Base-by-base conservation (phyloP, 2,113 vertebrate genomes). In the Sapayoa aenigma region DNA sequence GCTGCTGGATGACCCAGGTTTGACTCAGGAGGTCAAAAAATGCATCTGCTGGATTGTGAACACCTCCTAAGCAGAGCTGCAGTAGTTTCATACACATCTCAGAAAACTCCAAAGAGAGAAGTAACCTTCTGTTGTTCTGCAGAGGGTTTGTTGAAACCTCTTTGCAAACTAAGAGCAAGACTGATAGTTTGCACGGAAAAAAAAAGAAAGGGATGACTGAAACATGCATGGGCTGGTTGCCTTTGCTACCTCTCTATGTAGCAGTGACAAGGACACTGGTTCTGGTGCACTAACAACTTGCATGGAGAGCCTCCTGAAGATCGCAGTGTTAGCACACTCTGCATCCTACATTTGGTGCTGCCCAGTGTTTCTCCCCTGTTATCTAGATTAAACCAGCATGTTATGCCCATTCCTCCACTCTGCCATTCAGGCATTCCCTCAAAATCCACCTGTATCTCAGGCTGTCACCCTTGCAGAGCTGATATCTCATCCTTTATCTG, bases 301-400 rank as follows among this genome's bases (percentile, higher is more conserved):
- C 53, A 56, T 6, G 23, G 25, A 69, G 68, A 30, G 11, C 12
- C 14, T 46, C 39, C 35, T 68, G 52, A 55, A 76, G 62, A 85
- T 35, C 12, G 58, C 44, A 59, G 1, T 0, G 1, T 24, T 1
- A 39, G 33, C 63, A 49, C 7, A 24, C n/a, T 15, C 24, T 71
- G 55, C 28, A 42, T 25, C 35, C 35, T 55, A 46, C 47, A 67
- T 15, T 42, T 53, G 66, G 25, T 28, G 27, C 74, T 59, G 77
- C 46, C 56, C 69, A 67, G 22, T 9, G 27, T 33, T 79, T 5
- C 33, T 73, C 56, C 24, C 74, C 55, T 0, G 0, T 27, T 14
- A 35, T 9, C 65, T 24, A 27, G 59, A 52, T 49, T 27, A 53
- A 81, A 71, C 21, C 46, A 81, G 50, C 27, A 35, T 4, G 1